Base-by-base conservation (phyloP, 2,113 vertebrate species). In the Psophia crepitans region DNA sequence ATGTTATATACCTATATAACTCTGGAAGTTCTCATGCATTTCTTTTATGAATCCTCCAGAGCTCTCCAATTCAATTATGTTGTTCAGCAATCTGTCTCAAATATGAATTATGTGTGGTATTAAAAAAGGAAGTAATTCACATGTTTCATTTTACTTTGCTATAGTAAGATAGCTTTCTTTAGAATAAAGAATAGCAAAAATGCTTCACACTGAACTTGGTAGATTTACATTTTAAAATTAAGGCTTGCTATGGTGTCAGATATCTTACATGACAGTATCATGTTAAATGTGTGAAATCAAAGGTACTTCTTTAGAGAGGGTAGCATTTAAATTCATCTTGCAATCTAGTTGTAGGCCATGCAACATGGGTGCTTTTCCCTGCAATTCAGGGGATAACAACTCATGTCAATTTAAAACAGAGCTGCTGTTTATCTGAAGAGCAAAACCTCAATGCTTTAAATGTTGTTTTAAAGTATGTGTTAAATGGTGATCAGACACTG, bases 71-170 rank as follows among this genome's bases (percentile, higher is more conserved):
- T 84, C 83, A 93, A 89, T 90, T 89, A 60, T 4, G 43, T 63
- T 96, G 73, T 80, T 86, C 84, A 92, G 76, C 73, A 95, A 33
- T 71, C 86, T 87, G 27, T 48, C 77, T 90, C 76, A 96, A 69
- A 84, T 41, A 79, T 30, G 32, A 92, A 46, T 89, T 90, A 66
- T 43, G 14, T 30, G 58, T 48, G 13, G 30, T 74, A 70, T 81
- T 84, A 84, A 64, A 94, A 56, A 70, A 53, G 11, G 33, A 63
- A 81, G 10, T 10, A 70, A 80, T 56, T 75, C 10, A 24, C 18
- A 13, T 30, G 33, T 80, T 90, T 88, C 63, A 19, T 63, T 90
- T 93, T 86, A 68, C 21, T 86, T 74, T 90, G 68, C 39, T 69
- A 33, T 80, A 33, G 39, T 84, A 51, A 61, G 32, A 63, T 27